Evolutionary conservation across 2,797 vertebrate genomes (phyloP).

Genomic region (Buceros bicornis): DNA sequence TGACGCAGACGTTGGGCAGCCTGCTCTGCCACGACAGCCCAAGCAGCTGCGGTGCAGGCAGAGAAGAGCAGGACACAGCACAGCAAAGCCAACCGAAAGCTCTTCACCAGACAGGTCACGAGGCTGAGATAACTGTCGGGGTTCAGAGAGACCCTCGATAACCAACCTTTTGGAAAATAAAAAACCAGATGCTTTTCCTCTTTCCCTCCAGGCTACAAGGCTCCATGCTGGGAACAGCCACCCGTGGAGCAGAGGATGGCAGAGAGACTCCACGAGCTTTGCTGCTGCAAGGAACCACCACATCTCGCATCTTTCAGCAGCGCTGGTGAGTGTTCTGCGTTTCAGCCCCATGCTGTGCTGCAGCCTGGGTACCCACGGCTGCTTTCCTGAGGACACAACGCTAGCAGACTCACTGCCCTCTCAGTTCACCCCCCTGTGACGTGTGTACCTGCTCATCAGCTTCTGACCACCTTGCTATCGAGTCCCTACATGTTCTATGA

Average conservation of each 20-base stretch:
- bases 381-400: not conserved
- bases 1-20: not conserved
- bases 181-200: not conserved
- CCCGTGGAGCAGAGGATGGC: not conserved
- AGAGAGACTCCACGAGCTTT: no score
- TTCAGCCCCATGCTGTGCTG: not conserved
- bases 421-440: no score
- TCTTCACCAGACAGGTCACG: not conserved
- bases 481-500: not conserved
- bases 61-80: not conserved
- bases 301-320: accelerated
- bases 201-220: not conserved
- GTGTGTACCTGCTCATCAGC: not conserved
- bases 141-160: not conserved
- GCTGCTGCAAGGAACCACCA: not conserved
- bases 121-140: not conserved
- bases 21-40: not conserved
- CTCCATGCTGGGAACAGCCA: not conserved
- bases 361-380: no score
- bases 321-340: not conserved
- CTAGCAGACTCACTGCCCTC: not conserved
- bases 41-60: not conserved
- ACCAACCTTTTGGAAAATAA: not conserved
- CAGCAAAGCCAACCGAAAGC: not conserved
- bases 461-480: not conserved